These are phyloP conservation scores for Megaceryle torquata DNA, from an alignment of 2,113 vertebrate genomes.

Conservation along the genomic window DNA sequence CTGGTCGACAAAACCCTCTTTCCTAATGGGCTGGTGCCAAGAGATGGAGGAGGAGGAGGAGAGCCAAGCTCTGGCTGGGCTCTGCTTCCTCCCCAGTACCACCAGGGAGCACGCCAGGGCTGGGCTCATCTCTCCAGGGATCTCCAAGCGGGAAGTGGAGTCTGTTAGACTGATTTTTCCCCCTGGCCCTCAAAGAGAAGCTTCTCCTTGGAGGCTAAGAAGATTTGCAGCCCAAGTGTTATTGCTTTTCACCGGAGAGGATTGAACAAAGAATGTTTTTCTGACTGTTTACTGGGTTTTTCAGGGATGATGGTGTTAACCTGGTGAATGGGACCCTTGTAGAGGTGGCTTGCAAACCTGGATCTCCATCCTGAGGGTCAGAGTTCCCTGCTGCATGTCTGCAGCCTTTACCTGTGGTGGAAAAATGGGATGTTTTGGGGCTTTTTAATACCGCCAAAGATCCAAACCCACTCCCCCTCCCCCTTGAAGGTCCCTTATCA, in stretches of 20 bases:
- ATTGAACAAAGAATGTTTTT: background rate
- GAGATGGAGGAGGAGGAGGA: background rate
- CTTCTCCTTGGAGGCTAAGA: background rate
- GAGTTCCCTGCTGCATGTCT: background rate
- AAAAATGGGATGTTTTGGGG: background rate
- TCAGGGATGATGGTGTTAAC: background rate
- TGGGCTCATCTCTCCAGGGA: background rate
- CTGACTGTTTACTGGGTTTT: background rate
- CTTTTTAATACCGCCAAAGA: background rate
- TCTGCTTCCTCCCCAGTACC: background rate
- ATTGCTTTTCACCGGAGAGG: background rate
- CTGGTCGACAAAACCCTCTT: background rate
- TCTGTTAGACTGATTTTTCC: background rate
- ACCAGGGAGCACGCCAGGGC: background rate
- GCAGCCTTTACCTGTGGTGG: background rate
- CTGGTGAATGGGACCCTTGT: background rate
- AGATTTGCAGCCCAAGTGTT: background rate
- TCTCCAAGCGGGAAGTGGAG: background rate
- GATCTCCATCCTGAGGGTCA: background rate
- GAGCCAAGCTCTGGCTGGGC: fast-evolving
- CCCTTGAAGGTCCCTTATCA: background rate
- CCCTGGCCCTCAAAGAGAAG: background rate
- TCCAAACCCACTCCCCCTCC: background rate
- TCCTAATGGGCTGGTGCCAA: background rate
- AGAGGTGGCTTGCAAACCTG: background rate